These are phyloP conservation scores for Alethe diademata DNA, from an alignment of 2,113 vertebrate species.

Conservation along the genomic window DNA sequence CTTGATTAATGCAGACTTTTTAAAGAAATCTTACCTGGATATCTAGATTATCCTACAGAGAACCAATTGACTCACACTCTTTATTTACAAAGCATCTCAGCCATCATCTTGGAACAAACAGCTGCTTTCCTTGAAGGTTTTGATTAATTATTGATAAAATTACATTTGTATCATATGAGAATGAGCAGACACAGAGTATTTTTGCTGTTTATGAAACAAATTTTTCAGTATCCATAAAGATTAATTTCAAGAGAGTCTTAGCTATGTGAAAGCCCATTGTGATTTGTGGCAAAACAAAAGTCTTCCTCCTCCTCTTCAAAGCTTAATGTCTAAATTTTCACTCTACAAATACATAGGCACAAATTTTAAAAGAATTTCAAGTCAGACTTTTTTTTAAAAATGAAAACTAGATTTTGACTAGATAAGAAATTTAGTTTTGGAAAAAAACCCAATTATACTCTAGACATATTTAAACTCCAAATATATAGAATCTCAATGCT, in stretches of 20 bases:
- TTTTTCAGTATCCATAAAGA: background rate
- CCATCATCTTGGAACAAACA: background rate
- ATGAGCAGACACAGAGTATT: background rate
- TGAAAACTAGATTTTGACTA: background rate
- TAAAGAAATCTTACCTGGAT: background rate
- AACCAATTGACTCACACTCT: background rate
- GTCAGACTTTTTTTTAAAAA: background rate
- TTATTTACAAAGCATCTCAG: background rate
- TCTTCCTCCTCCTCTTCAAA: background rate
- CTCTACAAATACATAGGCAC: accelerated
- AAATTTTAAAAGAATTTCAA: background rate
- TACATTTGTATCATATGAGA: background rate
- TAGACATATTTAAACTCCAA: background rate
- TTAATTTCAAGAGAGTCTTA: background rate
- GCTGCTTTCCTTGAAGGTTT: background rate
- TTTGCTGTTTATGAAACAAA: background rate
- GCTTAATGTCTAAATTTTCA: background rate
- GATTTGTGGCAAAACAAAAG: background rate
- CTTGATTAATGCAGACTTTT: background rate
- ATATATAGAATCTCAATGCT: background rate
- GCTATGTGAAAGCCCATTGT: background rate
- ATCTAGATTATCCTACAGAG: background rate
- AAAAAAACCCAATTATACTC: background rate
- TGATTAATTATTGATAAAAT: background rate
- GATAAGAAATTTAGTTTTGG: background rate